Base-by-base conservation (phyloP, 2,113 vertebrate species). In the Antennarius striatus region DNA sequence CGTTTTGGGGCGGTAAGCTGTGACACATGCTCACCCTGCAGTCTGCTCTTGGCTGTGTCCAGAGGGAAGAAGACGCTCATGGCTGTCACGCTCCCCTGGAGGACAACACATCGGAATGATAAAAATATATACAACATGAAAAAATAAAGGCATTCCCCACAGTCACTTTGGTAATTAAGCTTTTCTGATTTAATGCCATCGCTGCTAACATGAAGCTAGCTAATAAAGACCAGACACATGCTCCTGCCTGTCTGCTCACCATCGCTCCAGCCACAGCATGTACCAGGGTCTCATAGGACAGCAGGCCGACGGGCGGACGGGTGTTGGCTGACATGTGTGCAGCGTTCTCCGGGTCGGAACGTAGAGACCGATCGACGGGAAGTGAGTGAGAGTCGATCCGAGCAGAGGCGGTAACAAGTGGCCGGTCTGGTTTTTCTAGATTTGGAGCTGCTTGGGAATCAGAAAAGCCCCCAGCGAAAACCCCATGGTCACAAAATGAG, bases 11-110 rank as follows among this genome's bases (percentile, higher is more conserved):
- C 22, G 22, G 22, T 22, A 22, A 22, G 2, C 22, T 22, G 22
- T 22, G 22, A 22, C 22, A 22, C 1, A 22, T 22, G 56, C 90
- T 91, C 81, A 93, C 93, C 93, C 86, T 94, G 93, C 32, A 94
- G 83, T 75, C 93, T 84, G 79, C 93, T 91, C 71, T 93, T 93
- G n/a, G 93, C 93, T 9, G 93, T 94, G 61, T 94, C 93, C 90
- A 94, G 15, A 56, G 93, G 93, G 36, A 92, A 94, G 78, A 94
- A 94, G 54, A 93, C 89, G 3, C 70, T 90, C 92, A 94, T 93
- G 0, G 93, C 93, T 6, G 91, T 93, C 77, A 86, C 87, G 53
- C 93, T 93, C 4, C 93, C 93, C 93, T 94, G 3, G 10, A 73
- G 67, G 3, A 73, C 51, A 75, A 61, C 0, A 13, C 43, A 63